Base-by-base conservation (phyloP, 2,888 invertebrate species). In the Megalurothrips usitatus region DNA sequence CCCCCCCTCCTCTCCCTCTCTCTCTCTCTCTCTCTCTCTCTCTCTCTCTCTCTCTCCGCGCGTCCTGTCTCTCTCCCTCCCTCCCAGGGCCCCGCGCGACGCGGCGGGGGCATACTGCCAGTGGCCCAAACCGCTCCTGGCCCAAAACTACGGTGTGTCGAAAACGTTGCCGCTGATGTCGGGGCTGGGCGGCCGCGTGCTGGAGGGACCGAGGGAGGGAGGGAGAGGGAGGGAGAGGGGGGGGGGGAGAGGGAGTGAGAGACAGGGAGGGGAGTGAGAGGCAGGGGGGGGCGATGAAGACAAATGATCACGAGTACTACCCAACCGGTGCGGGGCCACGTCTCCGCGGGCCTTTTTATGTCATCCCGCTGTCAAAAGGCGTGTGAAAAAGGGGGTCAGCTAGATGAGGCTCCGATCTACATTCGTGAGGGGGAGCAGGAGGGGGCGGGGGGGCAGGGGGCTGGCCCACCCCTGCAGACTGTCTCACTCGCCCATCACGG, bases 61-160 rank as follows among this genome's bases (percentile, higher is more conserved):
- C n/a, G n/a, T n/a, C n/a, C n/a, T n/a, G n/a, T n/a, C n/a, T n/a
- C 58, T 17, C 58, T 58, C 58, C 58, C 58, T 58, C 17, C 52
- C 34, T 43, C 34, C 34, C 34, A 6, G 34, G 58, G 58, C 11
- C 34, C 58, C 58, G 1, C 23, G 23, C 68, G 23, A 23, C 68
- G 23, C 68, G 26, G 68, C 23, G 58, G 58, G 68, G 68, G 26
- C 23, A 26, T 43, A 6, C 34, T 43, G 6, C 34, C 34, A 26
- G 68, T 12, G 68, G 23, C 68, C 26, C n/a, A 58, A 68, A 23
- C 68, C 68, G 23, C n/a, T n/a, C 68, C 68, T 23, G 26, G 23
- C 23, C 68, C 68, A 26, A 75, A 75, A 75, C 68, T 23, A 75
- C 68, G 68, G 8, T 75, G 68, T 75, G 26, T 75, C 68, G 68